Percentiles rank a stretch among this genome's conserved stretches.
These are phyloP conservation scores for Ophiodon elongatus DNA, from an alignment of 2,113 vertebrate species.

Conservation along the genomic window DNA sequence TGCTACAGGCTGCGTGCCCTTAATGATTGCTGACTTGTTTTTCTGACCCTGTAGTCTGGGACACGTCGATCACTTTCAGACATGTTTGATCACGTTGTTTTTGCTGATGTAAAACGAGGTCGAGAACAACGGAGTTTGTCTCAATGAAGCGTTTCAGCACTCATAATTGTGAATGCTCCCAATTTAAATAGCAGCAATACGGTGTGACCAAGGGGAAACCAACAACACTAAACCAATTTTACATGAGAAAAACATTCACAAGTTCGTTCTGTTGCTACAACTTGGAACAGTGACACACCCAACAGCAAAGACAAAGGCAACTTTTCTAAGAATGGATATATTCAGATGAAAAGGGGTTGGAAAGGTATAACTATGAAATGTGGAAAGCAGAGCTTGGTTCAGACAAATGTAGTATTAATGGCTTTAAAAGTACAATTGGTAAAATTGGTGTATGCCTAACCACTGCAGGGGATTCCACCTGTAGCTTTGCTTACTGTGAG, in stretches of 20 bases:
- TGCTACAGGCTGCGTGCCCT: not conserved
- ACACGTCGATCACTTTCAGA: not conserved
- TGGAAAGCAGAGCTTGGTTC: not conserved
- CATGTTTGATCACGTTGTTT: constrained; percentile 14
- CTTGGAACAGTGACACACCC: constrained; percentile 45
- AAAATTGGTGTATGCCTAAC: not conserved
- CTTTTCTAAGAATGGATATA: constrained; percentile 10
- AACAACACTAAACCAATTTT: constrained; percentile 29
- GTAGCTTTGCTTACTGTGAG: no score
- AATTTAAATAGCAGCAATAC: constrained; percentile 37
- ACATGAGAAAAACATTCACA: constrained; percentile 31
- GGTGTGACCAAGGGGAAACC: constrained; percentile 34
- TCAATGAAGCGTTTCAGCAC: constrained; percentile 30
- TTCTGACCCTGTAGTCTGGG: constrained; percentile 14
- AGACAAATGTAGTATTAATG: not conserved
- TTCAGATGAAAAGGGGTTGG: constrained; percentile 6
- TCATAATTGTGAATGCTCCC: constrained; percentile 7
- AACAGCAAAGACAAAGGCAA: constrained; percentile 25
- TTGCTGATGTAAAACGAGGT: constrained; percentile 1
- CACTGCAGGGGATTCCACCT: no score
- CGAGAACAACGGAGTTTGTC: constrained; percentile 24
- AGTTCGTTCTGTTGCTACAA: constrained; percentile 41
- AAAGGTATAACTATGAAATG: not conserved
- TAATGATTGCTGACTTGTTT: not conserved
- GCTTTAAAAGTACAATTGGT: not conserved